Evolutionary conservation across 2,113 vertebrate genomes (phyloP).

Genomic region (Puntigrus tetrazona): DNA sequence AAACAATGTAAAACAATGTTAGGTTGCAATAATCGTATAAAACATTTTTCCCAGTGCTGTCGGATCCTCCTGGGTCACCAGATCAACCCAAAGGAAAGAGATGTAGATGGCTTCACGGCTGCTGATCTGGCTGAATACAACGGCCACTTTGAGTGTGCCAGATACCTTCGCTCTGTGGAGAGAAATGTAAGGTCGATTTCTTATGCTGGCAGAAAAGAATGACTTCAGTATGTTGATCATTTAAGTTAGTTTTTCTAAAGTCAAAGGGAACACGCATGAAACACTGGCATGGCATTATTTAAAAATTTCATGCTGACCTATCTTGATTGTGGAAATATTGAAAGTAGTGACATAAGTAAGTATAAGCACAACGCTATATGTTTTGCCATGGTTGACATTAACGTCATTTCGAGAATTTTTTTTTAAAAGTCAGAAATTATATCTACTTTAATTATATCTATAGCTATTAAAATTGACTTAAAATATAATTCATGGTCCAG

Average conservation of each 20-base stretch:
- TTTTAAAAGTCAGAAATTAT: background rate
- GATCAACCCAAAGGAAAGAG: slow-evolving; percentile 70
- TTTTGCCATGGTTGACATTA: background rate
- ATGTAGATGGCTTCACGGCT: slow-evolving; percentile 79
- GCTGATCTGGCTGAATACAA: slow-evolving; percentile 83
- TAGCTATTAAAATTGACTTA: background rate
- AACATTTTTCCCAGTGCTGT: slow-evolving; percentile 75
- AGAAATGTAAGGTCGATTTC: slow-evolving; percentile 69
- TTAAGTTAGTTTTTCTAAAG: background rate
- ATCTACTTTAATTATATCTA: too few relatives aligned
- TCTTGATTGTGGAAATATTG: background rate
- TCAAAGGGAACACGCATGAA: background rate
- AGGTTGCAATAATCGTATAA: background rate
- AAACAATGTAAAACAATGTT: too few relatives aligned
- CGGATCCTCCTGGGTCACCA: slow-evolving; percentile 75
- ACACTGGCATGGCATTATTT: background rate
- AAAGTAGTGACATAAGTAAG: background rate
- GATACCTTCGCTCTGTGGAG: slow-evolving; percentile 72
- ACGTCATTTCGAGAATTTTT: background rate
- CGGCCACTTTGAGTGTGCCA: slow-evolving; percentile 79
- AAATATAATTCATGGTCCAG: background rate
- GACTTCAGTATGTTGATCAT: too few relatives aligned
- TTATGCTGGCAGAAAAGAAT: background rate
- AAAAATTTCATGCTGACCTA: background rate
- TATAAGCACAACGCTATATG: background rate